Evolutionary conservation across 2,113 vertebrate genomes (phyloP), one percentile per base, ranked within the genome.

Genomic region (Rhinopithecus roxellana): DNA sequence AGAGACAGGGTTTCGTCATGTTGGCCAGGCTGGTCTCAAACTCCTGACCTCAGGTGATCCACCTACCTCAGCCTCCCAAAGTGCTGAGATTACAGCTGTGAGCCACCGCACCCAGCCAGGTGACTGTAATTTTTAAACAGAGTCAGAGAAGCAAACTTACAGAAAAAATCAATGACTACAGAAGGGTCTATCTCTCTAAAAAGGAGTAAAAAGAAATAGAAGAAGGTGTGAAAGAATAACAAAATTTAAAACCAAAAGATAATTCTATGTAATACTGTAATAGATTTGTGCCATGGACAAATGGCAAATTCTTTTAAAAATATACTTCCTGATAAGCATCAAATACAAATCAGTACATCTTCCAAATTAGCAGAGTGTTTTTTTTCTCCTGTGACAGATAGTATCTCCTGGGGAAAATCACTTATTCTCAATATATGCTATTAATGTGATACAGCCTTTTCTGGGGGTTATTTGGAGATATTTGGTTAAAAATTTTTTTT

Each of bases 221-320:
- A 77, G 50, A 45, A 55, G 18, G 1, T 25, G 9, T 83, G 17
- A 89, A 93, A 70, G 72, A 77, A 80, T 91, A 89, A 43, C 9
- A 94, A 75, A 96, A 95, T 35, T 32, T 89, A 86, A 96, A 93
- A 90, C 18, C 27, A 40, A 75, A 94, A 74, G 11, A n/a, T 32
- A 97, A 52, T 61, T 75, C 80, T 96, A 40, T 43, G 67, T 30
- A 72, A 72, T 48, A 70, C 20, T 40, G 79, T 27, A 38, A 57
- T 40, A 48, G 59, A 91, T 35, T 77, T 64, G 23, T 79, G 67
- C 59, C 48, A 72, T 43, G 55, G 69, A 95, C 67, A 94, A 92
- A 89, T 2, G 23, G 16, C 52, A 84, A 85, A 67, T 69, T 89
- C 52, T 82, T 84, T 93, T 90, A 92, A 95, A 98, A 96, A 59